Conservation (phyloP, 2,888 invertebrate genomes). For the Drosophila basisetae region DNA sequence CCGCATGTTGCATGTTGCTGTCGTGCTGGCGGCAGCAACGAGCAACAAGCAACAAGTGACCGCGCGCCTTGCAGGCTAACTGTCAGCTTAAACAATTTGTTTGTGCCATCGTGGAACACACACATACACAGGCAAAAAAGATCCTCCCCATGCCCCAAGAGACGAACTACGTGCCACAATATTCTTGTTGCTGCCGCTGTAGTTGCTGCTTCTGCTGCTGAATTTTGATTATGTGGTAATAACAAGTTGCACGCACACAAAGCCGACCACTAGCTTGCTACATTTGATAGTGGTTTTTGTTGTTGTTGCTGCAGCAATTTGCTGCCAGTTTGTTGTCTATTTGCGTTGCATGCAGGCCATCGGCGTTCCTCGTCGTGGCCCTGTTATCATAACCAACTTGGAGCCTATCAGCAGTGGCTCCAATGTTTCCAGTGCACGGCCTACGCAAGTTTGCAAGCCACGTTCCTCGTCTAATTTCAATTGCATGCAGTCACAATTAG, state of each 20-base stretch:
- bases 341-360: conserved; percentile 55
- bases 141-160: conserved; percentile 36
- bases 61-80: conserved; percentile 65
- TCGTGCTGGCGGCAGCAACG: conserved; percentile 57
- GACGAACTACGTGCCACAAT: conserved; percentile 60
- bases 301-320: conserved; percentile 32
- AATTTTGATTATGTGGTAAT: conserved; percentile 82
- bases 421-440: conserved; percentile 25
- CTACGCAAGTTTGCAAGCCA: conserved; percentile 59
- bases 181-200: conserved; percentile 31
- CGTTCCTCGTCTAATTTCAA: conserved; percentile 59
- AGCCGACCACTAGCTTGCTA: conserved; percentile 39
- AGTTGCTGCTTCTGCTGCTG: conserved; percentile 45
- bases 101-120: conserved; percentile 67
- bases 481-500: conserved; percentile 73
- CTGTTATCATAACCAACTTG: conserved; percentile 67
- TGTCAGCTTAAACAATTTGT: conserved; percentile 82
- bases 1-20: conserved; percentile 39
- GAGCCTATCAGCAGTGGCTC: conserved; percentile 47
- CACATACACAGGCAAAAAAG: conserved; percentile 46
- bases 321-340: conserved; percentile 27
- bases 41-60: conserved; percentile 61
- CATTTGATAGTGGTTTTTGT: conserved; percentile 47
- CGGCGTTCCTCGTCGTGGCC: conserved; percentile 50
- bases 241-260: conserved; percentile 79